These are phyloP conservation scores for Tetramorium parvispinum DNA, from an alignment of 1,140 invertebrate species.

Conservation along the genomic window DNA sequence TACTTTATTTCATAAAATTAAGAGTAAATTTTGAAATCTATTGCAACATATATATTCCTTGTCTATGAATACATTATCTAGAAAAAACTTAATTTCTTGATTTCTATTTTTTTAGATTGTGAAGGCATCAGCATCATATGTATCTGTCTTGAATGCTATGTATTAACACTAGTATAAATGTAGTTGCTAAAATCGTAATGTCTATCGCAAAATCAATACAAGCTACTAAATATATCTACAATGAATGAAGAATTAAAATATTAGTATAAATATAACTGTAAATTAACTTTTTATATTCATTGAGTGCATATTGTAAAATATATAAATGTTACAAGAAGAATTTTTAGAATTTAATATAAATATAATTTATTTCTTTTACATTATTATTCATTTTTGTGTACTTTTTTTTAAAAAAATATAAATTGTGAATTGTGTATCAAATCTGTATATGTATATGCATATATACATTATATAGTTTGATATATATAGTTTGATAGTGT, in stretches of 20 bases:
- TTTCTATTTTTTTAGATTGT: conserved; percentile 7
- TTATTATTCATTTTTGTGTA: background rate
- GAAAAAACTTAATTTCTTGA: too few species aligned
- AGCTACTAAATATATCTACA: too few species aligned
- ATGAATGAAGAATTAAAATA: background rate
- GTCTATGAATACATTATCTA: too few species aligned
- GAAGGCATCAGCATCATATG: conserved; percentile 45
- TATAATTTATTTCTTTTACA: background rate
- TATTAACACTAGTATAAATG: conserved; percentile 7
- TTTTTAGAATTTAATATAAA: background rate
- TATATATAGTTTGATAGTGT: background rate
- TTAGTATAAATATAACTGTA: background rate
- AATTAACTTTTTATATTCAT: background rate
- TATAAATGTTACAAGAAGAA: background rate
- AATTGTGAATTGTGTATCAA: background rate
- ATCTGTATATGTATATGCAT: background rate
- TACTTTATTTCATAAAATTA: too few species aligned
- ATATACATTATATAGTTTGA: too few species aligned
- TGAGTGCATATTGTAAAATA: background rate
- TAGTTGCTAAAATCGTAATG: background rate
- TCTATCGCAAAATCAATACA: too few species aligned
- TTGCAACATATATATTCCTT: too few species aligned
- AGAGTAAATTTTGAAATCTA: too few species aligned
- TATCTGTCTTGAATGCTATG: conserved; percentile 43
- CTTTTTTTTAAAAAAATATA: background rate